phyloP scores from a whole-genome alignment of 2,888 invertebrate genomes.

The Dusona sp. region DNA sequence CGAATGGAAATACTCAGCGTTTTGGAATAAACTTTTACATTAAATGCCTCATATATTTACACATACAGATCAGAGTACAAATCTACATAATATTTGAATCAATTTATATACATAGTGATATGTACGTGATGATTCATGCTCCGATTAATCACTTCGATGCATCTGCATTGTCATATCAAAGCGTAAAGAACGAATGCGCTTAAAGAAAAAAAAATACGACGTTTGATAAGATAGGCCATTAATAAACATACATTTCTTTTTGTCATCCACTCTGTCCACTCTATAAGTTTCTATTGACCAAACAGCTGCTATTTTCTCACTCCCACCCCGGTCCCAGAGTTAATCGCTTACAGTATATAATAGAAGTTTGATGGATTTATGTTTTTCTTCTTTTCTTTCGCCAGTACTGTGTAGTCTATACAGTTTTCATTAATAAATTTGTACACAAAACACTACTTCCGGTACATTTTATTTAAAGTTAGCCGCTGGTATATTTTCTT shows the following conservation, averaged over 20 bases:
- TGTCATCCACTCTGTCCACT: not conserved
- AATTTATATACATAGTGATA: not conserved
- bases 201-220: conserved; percentile 9
- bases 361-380: conserved; percentile 26
- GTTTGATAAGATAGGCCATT: conserved; percentile 18
- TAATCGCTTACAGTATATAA: conserved; percentile 3
- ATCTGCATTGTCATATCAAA: conserved; percentile 39
- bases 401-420: not conserved
- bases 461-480: not conserved
- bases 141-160: conserved; percentile 45
- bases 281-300: conserved; percentile 1
- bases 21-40: not conserved
- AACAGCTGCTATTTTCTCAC: conserved; percentile 19
- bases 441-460: not conserved
- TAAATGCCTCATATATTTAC: not conserved
- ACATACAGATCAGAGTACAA: not conserved
- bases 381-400: not conserved
- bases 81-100: not conserved
- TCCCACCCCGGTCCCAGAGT: not conserved
- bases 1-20: not conserved
- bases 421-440: not conserved
- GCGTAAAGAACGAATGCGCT: not conserved
- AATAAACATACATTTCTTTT: conserved; percentile 12
- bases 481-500: not conserved
- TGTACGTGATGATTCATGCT: not conserved